Evolutionary conservation across 1,140 invertebrate genomes (phyloP).

Genomic region (Delia radicum): DNA sequence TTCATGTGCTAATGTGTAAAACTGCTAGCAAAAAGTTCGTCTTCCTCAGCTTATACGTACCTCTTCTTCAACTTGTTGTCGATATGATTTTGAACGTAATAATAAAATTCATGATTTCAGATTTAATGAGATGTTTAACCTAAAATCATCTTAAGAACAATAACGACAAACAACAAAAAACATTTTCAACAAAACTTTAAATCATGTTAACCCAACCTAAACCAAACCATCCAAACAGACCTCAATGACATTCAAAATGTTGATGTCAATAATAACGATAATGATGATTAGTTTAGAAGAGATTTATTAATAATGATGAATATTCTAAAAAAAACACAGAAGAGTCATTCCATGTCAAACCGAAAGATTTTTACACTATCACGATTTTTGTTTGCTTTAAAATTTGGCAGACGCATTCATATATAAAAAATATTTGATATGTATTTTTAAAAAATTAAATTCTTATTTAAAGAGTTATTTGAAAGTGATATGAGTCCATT

Average conservation of each 20-base stretch:
- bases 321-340: neutral
- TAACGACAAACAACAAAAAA: neutral
- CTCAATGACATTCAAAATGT: neutral
- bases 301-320: conserved; percentile 2
- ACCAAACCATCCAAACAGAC: too few species aligned
- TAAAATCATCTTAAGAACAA: neutral
- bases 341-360: too few species aligned
- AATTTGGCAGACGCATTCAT: too few species aligned
- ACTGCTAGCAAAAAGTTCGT: neutral
- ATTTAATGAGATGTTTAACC: neutral
- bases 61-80: neutral
- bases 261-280: neutral
- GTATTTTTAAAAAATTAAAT: too few species aligned
- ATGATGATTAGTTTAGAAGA: neutral
- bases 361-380: too few species aligned
- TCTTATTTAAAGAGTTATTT: too few species aligned
- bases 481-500: too few species aligned
- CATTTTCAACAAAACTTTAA: neutral
- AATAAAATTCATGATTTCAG: conserved; percentile 2
- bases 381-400: too few species aligned
- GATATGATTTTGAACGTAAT: neutral
- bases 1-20: neutral
- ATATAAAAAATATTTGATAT: too few species aligned
- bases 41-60: too few species aligned
- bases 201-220: neutral